phyloP scores from a whole-genome alignment of 30 jellyfish, hydroid and myxozoan genomes.

The Hydractinia symbiolongicarpus region DNA sequence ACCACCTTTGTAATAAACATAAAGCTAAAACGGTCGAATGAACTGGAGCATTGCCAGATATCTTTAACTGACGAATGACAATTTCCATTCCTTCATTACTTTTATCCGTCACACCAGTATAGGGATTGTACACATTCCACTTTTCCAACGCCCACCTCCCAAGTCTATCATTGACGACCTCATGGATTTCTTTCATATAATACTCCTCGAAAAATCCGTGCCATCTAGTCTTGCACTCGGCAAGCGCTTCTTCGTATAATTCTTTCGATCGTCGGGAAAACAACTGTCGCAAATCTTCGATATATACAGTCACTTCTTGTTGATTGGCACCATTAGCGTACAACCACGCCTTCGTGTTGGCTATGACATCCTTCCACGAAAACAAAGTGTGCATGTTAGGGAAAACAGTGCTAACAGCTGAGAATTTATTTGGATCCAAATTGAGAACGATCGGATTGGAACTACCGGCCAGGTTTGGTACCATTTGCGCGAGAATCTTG shows the following conservation, averaged over 20 bases:
- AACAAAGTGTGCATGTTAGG: constrained; percentile 54
- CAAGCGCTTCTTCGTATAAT: constrained; percentile 57
- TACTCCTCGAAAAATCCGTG: constrained; percentile 59
- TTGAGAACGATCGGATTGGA: constrained; percentile 57
- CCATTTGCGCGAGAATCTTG: constrained; percentile 42
- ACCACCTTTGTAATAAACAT: constrained; percentile 64
- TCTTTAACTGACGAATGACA: constrained; percentile 56
- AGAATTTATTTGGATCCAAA: constrained; percentile 50
- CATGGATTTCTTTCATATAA: constrained; percentile 54
- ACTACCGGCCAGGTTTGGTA: constrained; percentile 47
- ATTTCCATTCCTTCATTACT: constrained; percentile 65
- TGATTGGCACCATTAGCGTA: constrained; percentile 76
- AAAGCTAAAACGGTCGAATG: constrained; percentile 45
- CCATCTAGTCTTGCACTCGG: constrained; percentile 66
- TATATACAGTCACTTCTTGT: constrained; percentile 73
- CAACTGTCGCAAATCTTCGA: constrained; percentile 72
- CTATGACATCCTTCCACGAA: constrained; percentile 62
- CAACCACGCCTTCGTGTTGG: constrained; percentile 70
- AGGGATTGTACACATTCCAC: constrained; percentile 69
- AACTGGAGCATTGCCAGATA: constrained; percentile 48
- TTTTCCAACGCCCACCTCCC: constrained; percentile 73
- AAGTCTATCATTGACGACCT: constrained; percentile 43
- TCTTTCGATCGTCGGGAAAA: constrained; percentile 60
- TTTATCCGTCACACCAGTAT: constrained; percentile 71
- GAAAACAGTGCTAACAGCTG: constrained; percentile 46